Evolutionary conservation across 2,797 vertebrate genomes (phyloP), one percentile per base, ranked within the genome.

Genomic region (Triplophysa yarkandensis): DNA sequence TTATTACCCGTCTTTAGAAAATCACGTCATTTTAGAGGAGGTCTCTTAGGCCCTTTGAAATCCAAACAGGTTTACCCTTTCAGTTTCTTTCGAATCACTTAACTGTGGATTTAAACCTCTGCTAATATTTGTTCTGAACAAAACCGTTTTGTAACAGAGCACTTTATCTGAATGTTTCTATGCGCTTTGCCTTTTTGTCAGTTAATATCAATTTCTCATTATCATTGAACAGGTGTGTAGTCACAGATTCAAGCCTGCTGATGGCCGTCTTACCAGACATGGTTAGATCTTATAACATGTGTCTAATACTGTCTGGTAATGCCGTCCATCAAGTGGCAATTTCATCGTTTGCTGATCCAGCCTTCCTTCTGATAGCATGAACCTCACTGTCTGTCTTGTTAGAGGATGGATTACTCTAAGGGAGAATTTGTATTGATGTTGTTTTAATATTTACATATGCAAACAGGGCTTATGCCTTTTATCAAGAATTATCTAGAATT

Each of bases 261-360:
- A 96, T 95, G 90, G 94, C 88, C 86, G 96, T 96, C 95, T 99
- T 98, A 98, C 97, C 97, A 98, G 97, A 94, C 97, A 98, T 82
- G 91, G 94, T 98, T 98, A 98, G 97, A 98, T 96, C 91, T 97
- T 89, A 87, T 88, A 93, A 92, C 74, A 88, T 84, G 81, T 91
- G 94, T 98, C 97, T 98, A 99, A 99, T 99, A 99, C 97, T 99
- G 97, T 98, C 97, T 98, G 97, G 96, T 98, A 98, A 99, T 96
- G 96, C 96, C 96, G 93, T 95, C 92, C 89, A 93, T 97, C 87
- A 88, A 93, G 90, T 34, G 80, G 92, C 87, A 92, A 91, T 89
- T 86, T 69, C 81, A 85, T 93, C 91, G 85, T 90, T 82, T 74
- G 13, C 83, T 87, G 85, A 16, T 62, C 39, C 44, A 23, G 32